Evolutionary conservation across 2,797 vertebrate species (phyloP), one percentile per base, ranked within the genome.

Genomic region (Simalia tracyae): DNA sequence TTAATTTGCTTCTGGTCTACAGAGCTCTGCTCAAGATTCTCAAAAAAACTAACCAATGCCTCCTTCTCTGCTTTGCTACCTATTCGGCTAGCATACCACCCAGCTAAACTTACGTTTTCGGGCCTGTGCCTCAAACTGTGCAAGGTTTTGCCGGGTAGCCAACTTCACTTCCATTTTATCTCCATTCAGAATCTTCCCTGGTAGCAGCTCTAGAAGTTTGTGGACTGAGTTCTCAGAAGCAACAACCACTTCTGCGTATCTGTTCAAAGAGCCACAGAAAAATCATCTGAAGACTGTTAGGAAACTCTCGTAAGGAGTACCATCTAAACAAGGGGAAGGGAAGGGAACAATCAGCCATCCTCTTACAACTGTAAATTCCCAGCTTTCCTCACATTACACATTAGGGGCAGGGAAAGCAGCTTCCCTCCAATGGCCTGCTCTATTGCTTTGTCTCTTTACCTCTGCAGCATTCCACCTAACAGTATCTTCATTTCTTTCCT

Each of bases 161-260:
- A 98, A 97, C 95, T 98, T 98, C 96, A 99, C 99, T 90, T 98
- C 98, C 95, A 99, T 97, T 94, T 97, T 98, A 95, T 98, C 98
- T 50, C 99, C 99, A 0, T 99, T 98, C 87, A 99, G 96, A 95
- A 98, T 96, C 96, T 98, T 98, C 46, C 98, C 97, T 0, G 99
- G 98, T 66, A 99, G 96, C 87, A 98, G 98, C 93, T 99, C 98
- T 96, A 99, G 95, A 88, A 99, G 97, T 91, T 97, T 97, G 96
- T 98, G 98, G 63, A 99, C 96, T 0, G 99, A 99, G 91, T 98
- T 98, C 72, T 99, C 98, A 1, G 99, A 98, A 93, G 98, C 98
- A 3, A 99, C 98, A 91, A 98, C 98, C 94, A 99, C 97, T 96
- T 99, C 98, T n/a, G 98, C 99, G 4, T 98, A 99, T 89, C 99